These are phyloP conservation scores for Vesta saturnalis DNA, from an alignment of 2,888 invertebrate genomes.

Conservation along the genomic window DNA sequence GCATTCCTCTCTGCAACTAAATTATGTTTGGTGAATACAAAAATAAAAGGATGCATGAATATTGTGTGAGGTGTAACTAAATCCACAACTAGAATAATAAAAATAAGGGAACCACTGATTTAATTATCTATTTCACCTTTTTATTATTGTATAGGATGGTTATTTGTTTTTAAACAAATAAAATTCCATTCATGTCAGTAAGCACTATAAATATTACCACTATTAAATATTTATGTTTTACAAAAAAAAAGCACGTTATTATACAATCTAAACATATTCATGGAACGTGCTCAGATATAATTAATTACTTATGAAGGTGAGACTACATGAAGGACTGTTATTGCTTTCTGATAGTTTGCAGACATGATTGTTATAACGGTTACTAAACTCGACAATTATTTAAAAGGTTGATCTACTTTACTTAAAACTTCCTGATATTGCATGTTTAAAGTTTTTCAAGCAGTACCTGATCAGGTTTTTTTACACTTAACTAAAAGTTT, in stretches of 20 bases:
- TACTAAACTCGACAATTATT: neutral
- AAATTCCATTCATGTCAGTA: slow-evolving; percentile 27
- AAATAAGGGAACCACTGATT: no score
- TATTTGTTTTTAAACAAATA: slow-evolving; percentile 18
- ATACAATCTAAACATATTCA: slow-evolving; percentile 28
- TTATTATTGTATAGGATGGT: no score
- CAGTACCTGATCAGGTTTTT: no score
- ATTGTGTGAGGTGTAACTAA: no score
- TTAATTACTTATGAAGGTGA: slow-evolving; percentile 22
- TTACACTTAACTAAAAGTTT: no score
- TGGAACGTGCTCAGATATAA: slow-evolving; percentile 31
- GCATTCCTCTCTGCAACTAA: no score
- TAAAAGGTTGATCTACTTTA: no score
- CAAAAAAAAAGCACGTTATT: slow-evolving; percentile 24
- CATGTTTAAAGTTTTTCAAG: no score
- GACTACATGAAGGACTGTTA: neutral
- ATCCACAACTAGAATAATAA: neutral
- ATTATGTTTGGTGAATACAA: no score
- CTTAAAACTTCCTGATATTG: no score
- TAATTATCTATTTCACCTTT: no score
- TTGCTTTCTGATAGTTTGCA: neutral
- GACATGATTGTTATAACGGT: neutral
- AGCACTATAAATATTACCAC: slow-evolving; percentile 13
- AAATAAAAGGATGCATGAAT: no score
- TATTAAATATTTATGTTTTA: slow-evolving; percentile 20